These are phyloP conservation scores for Henricia sp. DNA, from an alignment of 53 echinoderm and acorn worm species.

Conservation along the genomic window DNA sequence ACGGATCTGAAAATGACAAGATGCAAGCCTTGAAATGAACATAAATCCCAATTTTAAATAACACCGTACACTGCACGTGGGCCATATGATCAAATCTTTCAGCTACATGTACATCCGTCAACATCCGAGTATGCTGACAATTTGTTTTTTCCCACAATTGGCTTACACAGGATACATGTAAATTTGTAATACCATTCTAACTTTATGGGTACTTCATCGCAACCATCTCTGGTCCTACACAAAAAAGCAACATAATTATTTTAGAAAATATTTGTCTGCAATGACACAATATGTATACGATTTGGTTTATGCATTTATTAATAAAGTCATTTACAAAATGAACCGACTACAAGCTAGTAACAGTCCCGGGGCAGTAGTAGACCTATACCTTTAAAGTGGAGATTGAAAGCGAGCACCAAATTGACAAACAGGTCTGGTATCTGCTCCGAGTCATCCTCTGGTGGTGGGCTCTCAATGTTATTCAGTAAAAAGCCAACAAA, in stretches of 20 bases:
- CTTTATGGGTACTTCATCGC: too few species aligned
- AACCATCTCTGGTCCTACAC: too few species aligned
- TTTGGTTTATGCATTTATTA: not conserved
- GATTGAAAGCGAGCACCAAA: conserved; percentile 89
- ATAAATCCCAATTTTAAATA: too few species aligned
- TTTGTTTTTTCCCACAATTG: too few species aligned
- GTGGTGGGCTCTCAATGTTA: conserved; percentile 79
- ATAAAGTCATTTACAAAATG: not conserved
- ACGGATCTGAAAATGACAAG: conserved; percentile 59
- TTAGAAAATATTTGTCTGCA: too few species aligned
- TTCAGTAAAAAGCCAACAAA: conserved; percentile 85
- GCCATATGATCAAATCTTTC: not conserved
- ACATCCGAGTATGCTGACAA: not conserved
- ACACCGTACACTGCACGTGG: not conserved
- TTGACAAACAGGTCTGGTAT: conserved; percentile 96
- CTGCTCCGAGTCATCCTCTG: conserved; percentile 87
- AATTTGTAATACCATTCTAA: too few species aligned
- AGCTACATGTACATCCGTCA: not conserved
- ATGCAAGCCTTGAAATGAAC: not conserved
- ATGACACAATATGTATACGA: not conserved
- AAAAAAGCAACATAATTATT: too few species aligned
- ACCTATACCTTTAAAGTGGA: conserved; percentile 80
- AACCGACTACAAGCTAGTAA: not conserved
- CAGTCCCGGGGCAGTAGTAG: not conserved
- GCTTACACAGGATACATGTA: too few species aligned